phyloP scores from a whole-genome alignment of 2,888 invertebrate species.

The Colostygia pectinataria region DNA sequence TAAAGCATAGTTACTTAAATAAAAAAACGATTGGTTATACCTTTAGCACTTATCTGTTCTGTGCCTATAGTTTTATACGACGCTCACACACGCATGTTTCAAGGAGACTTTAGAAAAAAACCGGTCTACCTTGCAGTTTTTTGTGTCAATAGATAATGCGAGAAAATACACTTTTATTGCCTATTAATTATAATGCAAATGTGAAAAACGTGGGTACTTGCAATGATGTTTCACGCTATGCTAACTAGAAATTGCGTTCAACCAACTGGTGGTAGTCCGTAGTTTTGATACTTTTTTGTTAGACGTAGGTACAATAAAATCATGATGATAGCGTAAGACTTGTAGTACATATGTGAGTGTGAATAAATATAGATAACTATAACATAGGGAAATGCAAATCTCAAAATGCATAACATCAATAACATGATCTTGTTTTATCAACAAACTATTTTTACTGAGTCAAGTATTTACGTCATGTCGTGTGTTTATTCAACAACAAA shows the following conservation, averaged over 20 bases:
- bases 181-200: constrained; percentile 7
- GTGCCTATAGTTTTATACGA: not conserved
- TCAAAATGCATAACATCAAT: not conserved
- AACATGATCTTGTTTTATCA: constrained; percentile 17
- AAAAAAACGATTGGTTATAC: too few species aligned
- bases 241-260: constrained; percentile 4
- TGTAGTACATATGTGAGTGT: too few species aligned
- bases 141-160: constrained; percentile 15
- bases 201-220: constrained; percentile 15
- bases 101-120: constrained; percentile 20
- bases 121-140: constrained; percentile 26
- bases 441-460: constrained; percentile 15
- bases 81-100: not conserved
- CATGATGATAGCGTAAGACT: too few species aligned
- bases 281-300: not conserved
- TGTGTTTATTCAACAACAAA: constrained; percentile 15
- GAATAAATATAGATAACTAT: too few species aligned
- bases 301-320: too few species aligned
- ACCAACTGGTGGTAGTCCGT: not conserved
- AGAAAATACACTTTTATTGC: constrained; percentile 17
- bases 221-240: constrained; percentile 5
- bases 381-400: too few species aligned
- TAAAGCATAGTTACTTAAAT: too few species aligned
- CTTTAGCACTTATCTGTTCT: not conserved
- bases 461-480: constrained; percentile 1